Evolutionary conservation across 2,888 invertebrate genomes (phyloP), one percentile per base, ranked within the genome.

Genomic region (Sminthurides aquaticus): DNA sequence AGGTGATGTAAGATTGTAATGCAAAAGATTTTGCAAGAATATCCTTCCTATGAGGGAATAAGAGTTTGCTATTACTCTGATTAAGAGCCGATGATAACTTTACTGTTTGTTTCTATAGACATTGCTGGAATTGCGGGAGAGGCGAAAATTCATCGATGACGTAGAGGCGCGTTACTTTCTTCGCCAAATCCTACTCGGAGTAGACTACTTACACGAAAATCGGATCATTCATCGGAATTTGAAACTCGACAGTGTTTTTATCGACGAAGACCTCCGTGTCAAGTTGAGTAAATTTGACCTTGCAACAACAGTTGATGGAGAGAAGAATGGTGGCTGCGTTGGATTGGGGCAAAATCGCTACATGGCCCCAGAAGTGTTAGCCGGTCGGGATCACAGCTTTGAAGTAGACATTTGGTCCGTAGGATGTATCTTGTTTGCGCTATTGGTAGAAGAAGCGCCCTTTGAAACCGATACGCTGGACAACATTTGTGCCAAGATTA

Each of bases 321-420:
- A 87, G 77, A 89, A 88, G 78, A 84, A 83, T 80, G 99, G 99
- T 18, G 81, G 99, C 57, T 99, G 99, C 77, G n/a, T n/a, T n/a
- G n/a, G n/a, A n/a, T n/a, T n/a, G n/a, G 99, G 99, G n/a, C 99
- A 99, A 3, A 99, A 99, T 1, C 99, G 99, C 81, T 99, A 99
- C 79, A 98, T 99, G 75, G 99, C 99, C 0, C 99, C 98, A 0
- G 99, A 99, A 80, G 95, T 99, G 76, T 81, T 99, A 75, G 89
- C 87, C 57, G 99, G 98, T 80, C 90, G 90, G 78, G 99, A 99
- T 0, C 99, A 99, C 80, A 96, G 97, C 49, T 99, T 89, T 78
- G 98, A 98, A 82, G 99, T 98, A 8, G 99, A 99, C 80, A 87
- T 98, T 70, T 99, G 99, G 99, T 98, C 98, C 29, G 85, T 99